A percentile compares a stretch with the other conserved stretches of the same genome.
Evolutionary conservation across 2,113 vertebrate species (phyloP).

Genomic region (Buteo buteo): DNA sequence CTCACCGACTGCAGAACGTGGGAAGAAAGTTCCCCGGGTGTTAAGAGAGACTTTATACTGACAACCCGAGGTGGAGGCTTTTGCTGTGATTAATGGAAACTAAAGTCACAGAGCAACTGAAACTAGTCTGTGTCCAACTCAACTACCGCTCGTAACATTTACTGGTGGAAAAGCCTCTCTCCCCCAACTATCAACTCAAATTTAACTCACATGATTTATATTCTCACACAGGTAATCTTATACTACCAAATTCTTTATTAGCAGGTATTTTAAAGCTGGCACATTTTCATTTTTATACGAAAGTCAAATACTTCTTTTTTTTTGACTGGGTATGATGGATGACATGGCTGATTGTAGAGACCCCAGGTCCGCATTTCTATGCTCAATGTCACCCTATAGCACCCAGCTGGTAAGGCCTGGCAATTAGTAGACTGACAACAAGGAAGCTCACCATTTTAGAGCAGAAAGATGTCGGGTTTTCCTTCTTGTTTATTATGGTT

Average conservation of each 20-base stretch:
- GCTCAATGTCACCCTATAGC: neutral
- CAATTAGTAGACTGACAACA: neutral
- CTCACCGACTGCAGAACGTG: slow-evolving; percentile 9
- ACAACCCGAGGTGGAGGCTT: neutral
- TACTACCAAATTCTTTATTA: neutral
- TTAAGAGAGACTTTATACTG: slow-evolving; percentile 2
- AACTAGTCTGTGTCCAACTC: neutral
- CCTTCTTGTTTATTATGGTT: neutral
- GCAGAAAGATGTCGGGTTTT: neutral
- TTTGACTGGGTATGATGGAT: neutral
- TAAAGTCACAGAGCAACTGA: neutral
- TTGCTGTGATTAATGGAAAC: neutral
- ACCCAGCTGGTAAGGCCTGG: neutral
- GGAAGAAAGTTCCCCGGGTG: slow-evolving; percentile 44
- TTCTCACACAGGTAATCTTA: neutral
- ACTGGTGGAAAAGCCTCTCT: neutral
- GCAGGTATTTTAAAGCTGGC: neutral
- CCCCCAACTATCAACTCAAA: neutral
- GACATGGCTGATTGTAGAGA: neutral
- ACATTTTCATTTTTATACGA: neutral
- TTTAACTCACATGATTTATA: neutral
- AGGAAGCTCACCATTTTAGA: neutral
- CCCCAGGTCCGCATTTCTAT: neutral
- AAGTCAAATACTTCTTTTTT: neutral
- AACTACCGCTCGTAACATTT: neutral